Evolutionary conservation across 1,140 invertebrate species (phyloP), one percentile per base, ranked within the genome.

Genomic region (Apolygus lucorum): DNA sequence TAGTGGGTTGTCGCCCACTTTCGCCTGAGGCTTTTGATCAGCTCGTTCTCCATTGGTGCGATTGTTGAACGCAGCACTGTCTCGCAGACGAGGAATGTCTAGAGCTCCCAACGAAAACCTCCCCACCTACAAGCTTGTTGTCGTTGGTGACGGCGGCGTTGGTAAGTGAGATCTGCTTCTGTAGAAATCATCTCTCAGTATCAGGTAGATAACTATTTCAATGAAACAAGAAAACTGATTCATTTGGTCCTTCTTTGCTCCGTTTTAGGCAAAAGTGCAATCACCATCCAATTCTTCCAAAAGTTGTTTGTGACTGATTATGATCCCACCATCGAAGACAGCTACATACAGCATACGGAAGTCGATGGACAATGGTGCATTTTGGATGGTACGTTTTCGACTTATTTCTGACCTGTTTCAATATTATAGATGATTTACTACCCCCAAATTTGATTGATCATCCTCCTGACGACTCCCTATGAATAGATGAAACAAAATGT

Each of bases 221-320:
- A n/a, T n/a, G n/a, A n/a, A n/a, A n/a, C n/a, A n/a, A n/a, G n/a
- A n/a, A n/a, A n/a, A n/a, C n/a, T n/a, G n/a, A n/a, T n/a, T n/a
- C n/a, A n/a, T n/a, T n/a, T n/a, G n/a, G n/a, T n/a, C n/a, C n/a
- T n/a, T n/a, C n/a, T n/a, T n/a, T n/a, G n/a, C n/a, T n/a, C n/a
- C n/a, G n/a, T n/a, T 91, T 77, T 89, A 91, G 78, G 92, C 75
- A 95, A 95, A 83, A 92, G 90, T 73, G 91, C 92, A 66, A 89
- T 95, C 77, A 95, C 92, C 71, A 91, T 95, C 79, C 92, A 94
- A 81, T 94, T 94, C 80, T 94, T 94, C 82, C 91, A 94, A 86
- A 90, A 92, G 78, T 79, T 92, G 70, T 93, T 93, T 79, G 89
- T 93, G 52, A 92, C 90, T 2, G 91, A 94, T 77, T 94, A 94